These are phyloP conservation scores for Schlechtendalia chinensis DNA, from an alignment of 1,140 invertebrate genomes.

Conservation along the genomic window DNA sequence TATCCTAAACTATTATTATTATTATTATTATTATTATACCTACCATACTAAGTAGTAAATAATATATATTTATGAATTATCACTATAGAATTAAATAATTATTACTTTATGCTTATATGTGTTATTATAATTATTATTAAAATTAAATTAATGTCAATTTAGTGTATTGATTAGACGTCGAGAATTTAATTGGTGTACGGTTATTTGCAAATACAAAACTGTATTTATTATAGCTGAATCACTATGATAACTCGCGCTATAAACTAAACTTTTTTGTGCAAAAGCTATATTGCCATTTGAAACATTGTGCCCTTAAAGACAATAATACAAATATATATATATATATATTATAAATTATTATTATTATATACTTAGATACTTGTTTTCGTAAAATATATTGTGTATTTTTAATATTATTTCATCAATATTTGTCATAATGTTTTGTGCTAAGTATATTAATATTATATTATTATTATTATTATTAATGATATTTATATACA, in stretches of 20 bases:
- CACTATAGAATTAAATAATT: slow-evolving; percentile 30
- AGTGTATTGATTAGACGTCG: background rate
- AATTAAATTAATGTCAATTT: slow-evolving; percentile 34
- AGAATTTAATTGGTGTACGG: slow-evolving; percentile 20
- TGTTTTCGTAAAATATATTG: slow-evolving; percentile 11
- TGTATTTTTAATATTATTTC: slow-evolving; percentile 42
- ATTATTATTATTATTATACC: background rate
- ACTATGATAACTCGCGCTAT: slow-evolving; percentile 8
- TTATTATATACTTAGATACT: slow-evolving; percentile 41
- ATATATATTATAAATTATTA: slow-evolving; percentile 29
- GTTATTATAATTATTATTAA: slow-evolving; percentile 7
- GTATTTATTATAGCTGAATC: slow-evolving; percentile 16
- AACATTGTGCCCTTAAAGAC: slow-evolving; percentile 50
- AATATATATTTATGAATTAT: slow-evolving; percentile 34
- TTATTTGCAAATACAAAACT: slow-evolving; percentile 4
- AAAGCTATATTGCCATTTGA: slow-evolving; percentile 43
- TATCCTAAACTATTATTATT: slow-evolving; percentile 29
- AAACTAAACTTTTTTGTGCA: slow-evolving; percentile 15
- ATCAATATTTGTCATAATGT: slow-evolving; percentile 42
- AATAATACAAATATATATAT: slow-evolving; percentile 29
- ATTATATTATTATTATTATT: slow-evolving; percentile 25
- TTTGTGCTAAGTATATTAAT: slow-evolving; percentile 41
- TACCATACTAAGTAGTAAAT: slow-evolving; percentile 11
- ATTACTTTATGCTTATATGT: slow-evolving; percentile 14
- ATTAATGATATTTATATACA: background rate